phyloP scores from a whole-genome alignment of 1,140 invertebrate species.

The Drosophila navojoa region DNA sequence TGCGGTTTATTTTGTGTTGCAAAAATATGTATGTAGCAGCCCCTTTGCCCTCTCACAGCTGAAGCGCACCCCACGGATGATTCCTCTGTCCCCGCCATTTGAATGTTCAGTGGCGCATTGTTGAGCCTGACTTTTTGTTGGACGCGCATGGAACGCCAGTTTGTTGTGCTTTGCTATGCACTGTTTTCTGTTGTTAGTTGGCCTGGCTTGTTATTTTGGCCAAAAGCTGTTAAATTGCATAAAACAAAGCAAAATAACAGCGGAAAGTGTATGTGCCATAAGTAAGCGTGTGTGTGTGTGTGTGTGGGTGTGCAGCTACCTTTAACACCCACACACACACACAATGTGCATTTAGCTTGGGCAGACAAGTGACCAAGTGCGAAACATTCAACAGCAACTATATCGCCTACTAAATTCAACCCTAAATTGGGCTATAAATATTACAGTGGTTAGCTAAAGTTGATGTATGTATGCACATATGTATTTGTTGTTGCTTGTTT shows the following conservation, averaged over 20 bases:
- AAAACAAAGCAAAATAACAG: slow-evolving; percentile 64
- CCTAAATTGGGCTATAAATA: slow-evolving; percentile 58
- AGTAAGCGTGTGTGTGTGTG: background rate
- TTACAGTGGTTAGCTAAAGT: slow-evolving; percentile 63
- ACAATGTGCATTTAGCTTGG: slow-evolving; percentile 37
- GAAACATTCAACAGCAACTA: slow-evolving; percentile 19
- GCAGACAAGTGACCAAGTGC: slow-evolving; percentile 38
- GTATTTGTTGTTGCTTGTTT: background rate
- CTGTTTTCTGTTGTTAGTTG: slow-evolving; percentile 47
- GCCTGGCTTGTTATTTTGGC: slow-evolving; percentile 77
- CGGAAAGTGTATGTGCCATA: slow-evolving; percentile 6
- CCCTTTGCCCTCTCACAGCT: background rate
- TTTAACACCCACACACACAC: too few species aligned
- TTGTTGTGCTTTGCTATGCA: slow-evolving; percentile 46
- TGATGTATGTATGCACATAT: slow-evolving; percentile 33
- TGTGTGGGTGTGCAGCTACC: background rate
- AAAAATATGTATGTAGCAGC: slow-evolving; percentile 72
- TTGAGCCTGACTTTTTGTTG: slow-evolving; percentile 76
- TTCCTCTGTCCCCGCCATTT: slow-evolving; percentile 8
- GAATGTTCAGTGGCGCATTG: slow-evolving; percentile 60
- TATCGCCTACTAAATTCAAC: background rate
- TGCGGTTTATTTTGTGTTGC: slow-evolving; percentile 81
- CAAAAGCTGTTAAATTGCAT: slow-evolving; percentile 82
- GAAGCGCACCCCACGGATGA: background rate
- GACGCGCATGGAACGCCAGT: slow-evolving; percentile 51